phyloP scores from a whole-genome alignment of 1,140 invertebrate species.

The Brachionus sp. region DNA sequence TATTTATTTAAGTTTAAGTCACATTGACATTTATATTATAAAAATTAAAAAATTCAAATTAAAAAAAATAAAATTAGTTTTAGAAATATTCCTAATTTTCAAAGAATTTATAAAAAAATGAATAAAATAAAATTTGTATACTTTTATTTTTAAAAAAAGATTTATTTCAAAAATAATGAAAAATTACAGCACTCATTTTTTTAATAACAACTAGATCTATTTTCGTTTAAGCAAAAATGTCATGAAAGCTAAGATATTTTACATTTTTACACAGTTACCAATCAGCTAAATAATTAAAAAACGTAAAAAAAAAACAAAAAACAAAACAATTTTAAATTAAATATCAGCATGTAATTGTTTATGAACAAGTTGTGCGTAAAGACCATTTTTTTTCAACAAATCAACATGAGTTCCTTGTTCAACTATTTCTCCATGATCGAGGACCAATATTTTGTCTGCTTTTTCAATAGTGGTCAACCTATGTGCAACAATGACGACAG shows the following conservation, averaged over 20 bases:
- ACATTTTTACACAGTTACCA: not conserved
- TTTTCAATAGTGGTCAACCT: slow-evolving; percentile 83
- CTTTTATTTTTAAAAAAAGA: not conserved
- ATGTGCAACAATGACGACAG: slow-evolving; percentile 87
- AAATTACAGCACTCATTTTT: not conserved
- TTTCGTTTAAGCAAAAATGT: not conserved
- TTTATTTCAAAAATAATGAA: not conserved
- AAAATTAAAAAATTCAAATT: too few relatives aligned
- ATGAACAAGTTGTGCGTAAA: slow-evolving; percentile 35
- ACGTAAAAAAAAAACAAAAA: not conserved
- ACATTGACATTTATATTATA: too few relatives aligned
- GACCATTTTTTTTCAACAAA: slow-evolving; percentile 35
- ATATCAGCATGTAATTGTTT: slow-evolving; percentile 39
- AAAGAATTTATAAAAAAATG: too few relatives aligned
- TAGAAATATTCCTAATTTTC: too few relatives aligned
- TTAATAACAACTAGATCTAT: not conserved
- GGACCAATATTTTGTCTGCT: slow-evolving; percentile 83
- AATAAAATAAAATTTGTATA: too few relatives aligned
- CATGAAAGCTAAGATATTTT: not conserved
- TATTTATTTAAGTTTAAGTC: too few relatives aligned
- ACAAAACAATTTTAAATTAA: not conserved
- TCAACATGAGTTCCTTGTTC: slow-evolving; percentile 67
- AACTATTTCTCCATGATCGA: slow-evolving; percentile 82
- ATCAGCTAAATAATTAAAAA: not conserved
- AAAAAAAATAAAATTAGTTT: too few relatives aligned